Conservation (phyloP, 2,797 vertebrate genomes). For the Enteromius unitaeniatus region DNA sequence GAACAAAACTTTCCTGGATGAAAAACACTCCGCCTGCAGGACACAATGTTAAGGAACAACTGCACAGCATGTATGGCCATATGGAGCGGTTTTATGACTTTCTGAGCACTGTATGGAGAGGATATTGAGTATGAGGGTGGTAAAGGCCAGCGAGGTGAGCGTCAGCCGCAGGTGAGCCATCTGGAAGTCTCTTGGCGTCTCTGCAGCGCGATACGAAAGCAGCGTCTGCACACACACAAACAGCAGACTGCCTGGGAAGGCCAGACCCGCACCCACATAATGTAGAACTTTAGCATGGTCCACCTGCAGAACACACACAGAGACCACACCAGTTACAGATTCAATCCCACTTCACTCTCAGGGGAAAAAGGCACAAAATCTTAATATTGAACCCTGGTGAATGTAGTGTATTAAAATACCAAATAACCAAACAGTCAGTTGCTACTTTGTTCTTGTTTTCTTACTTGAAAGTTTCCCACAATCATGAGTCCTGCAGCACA, state of each 20-base stretch:
- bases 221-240: conserved; percentile 86
- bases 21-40: conserved; percentile 79
- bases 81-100: not conserved
- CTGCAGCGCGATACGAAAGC: conserved; percentile 85
- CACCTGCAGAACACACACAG: conserved; percentile 73
- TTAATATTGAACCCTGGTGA: not conserved
- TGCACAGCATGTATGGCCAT: not conserved
- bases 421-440: not conserved
- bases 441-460: not conserved
- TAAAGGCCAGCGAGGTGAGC: conserved; percentile 79
- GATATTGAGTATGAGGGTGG: conserved; percentile 87
- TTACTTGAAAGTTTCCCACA: conserved; percentile 91
- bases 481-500: conserved; percentile 87
- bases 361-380: too few relatives aligned
- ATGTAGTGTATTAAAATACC: not conserved
- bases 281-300: conserved; percentile 88
- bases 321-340: not conserved
- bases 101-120: conserved; percentile 60
- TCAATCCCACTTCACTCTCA: not conserved
- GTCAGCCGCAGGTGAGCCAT: conserved; percentile 78
- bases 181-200: conserved; percentile 78
- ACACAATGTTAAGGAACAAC: conserved; percentile 70
- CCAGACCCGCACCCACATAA: conserved; percentile 85
- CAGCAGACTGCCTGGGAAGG: conserved; percentile 87
- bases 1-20: conserved; percentile 77